These are phyloP conservation scores for Capreolus pygargus DNA, from an alignment of 2,113 vertebrate genomes.

Conservation along the genomic window DNA sequence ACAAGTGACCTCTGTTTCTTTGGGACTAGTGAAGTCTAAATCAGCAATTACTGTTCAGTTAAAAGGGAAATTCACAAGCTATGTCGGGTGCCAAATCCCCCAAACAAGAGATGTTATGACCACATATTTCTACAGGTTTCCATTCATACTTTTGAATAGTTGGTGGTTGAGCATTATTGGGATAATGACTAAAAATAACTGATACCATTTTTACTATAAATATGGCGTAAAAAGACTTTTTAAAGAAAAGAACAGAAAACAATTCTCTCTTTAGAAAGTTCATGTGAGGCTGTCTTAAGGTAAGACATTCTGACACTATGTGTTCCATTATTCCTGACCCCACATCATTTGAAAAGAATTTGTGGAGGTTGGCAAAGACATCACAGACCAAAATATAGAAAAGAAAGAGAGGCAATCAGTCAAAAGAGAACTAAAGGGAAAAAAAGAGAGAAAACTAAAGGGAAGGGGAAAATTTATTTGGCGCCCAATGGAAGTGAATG, in stretches of 20 bases:
- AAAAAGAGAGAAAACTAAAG: neutral
- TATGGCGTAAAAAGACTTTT: neutral
- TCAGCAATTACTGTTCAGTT: conserved; percentile 1
- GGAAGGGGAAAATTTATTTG: neutral
- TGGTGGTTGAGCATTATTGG: neutral
- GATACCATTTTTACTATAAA: conserved; percentile 11
- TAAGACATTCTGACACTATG: neutral
- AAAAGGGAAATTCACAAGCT: conserved; percentile 18
- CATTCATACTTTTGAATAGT: neutral
- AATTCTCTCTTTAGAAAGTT: conserved; percentile 32
- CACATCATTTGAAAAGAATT: neutral
- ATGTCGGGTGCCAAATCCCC: neutral
- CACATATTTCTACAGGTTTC: neutral
- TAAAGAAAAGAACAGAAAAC: neutral
- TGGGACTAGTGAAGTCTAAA: neutral
- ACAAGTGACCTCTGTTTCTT: neutral
- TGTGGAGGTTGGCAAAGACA: neutral
- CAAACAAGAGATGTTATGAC: conserved; percentile 3
- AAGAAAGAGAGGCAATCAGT: neutral
- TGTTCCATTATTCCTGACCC: neutral
- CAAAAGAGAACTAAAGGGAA: neutral
- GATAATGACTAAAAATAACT: conserved; percentile 24
- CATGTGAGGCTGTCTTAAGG: neutral
- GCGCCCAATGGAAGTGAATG: neutral
- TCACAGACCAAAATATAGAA: neutral